Evolutionary conservation across 2,888 invertebrate species (phyloP).

Genomic region (Parapristionchus giblindavisi): DNA sequence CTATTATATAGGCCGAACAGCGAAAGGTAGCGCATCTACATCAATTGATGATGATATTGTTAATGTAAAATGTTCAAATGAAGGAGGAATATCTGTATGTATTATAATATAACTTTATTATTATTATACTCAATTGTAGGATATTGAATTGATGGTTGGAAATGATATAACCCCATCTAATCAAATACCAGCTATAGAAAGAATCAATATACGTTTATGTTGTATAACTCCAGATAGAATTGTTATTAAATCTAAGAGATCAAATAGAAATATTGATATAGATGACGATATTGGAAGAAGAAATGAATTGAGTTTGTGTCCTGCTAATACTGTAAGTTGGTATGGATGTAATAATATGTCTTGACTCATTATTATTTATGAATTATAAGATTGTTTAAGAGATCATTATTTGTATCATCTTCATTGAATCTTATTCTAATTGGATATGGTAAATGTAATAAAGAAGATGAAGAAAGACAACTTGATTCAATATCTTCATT

Average conservation of each 20-base stretch:
- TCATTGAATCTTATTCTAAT: constrained; percentile 39
- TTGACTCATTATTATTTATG: too few relatives aligned
- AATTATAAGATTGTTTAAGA: too few relatives aligned
- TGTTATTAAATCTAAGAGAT: constrained; percentile 43
- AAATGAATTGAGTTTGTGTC: constrained; percentile 49
- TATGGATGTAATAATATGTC: background rate
- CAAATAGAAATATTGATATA: too few relatives aligned
- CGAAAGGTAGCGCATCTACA: background rate
- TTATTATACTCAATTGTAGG: constrained; percentile 34
- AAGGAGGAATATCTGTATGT: constrained; percentile 32
- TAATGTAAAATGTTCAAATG: constrained; percentile 1
- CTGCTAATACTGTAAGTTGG: constrained; percentile 49
- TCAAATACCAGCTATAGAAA: constrained; percentile 52
- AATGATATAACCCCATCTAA: constrained; percentile 54
- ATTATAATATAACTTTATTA: background rate
- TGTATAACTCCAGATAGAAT: constrained; percentile 56
- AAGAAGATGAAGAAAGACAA: constrained; percentile 36
- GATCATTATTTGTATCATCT: constrained; percentile 44
- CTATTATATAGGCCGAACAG: background rate
- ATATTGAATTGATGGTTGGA: constrained; percentile 51
- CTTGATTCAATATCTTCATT: constrained; percentile 50
- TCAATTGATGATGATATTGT: constrained; percentile 1
- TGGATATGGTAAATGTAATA: constrained; percentile 48
- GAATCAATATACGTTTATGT: constrained; percentile 49
- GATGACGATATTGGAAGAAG: constrained; percentile 24